Conservation (phyloP, 2,888 invertebrate species). For the Automeris io region DNA sequence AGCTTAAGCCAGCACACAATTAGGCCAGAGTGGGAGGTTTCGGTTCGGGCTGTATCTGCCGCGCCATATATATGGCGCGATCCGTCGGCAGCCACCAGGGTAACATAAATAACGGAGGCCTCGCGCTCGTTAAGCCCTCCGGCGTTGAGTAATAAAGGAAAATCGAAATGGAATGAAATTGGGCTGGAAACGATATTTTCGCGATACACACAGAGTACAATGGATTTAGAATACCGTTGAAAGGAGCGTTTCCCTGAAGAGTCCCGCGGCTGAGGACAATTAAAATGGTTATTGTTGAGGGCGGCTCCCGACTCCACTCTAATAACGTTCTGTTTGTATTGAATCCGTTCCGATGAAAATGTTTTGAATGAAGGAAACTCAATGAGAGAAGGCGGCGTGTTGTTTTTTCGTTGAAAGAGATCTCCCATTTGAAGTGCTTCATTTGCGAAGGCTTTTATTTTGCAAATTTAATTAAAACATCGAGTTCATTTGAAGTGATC, state of each 20-base stretch:
- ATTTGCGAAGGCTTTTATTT: constrained; percentile 52
- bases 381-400: constrained; percentile 46
- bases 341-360: constrained; percentile 54
- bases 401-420: constrained; percentile 53
- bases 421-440: constrained; percentile 43
- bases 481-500: constrained; percentile 30
- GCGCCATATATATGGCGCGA: constrained; percentile 70
- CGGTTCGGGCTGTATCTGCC: constrained; percentile 54
- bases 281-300: constrained; percentile 65
- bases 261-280: constrained; percentile 58
- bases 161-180: constrained; percentile 77
- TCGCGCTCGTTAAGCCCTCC: constrained; percentile 74
- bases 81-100: constrained; percentile 73
- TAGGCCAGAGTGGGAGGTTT: constrained; percentile 62
- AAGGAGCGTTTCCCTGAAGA: constrained; percentile 54
- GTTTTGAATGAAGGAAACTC: constrained; percentile 55
- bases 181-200: constrained; percentile 72
- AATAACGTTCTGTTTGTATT: constrained; percentile 58
- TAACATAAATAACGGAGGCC: constrained; percentile 73
- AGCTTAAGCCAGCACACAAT: constrained; percentile 68
- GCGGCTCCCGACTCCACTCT: constrained; percentile 38
- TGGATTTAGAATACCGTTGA: constrained; percentile 65
- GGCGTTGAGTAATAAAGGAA: constrained; percentile 76
- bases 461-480: constrained; percentile 59
- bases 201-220: constrained; percentile 63